phyloP scores from a whole-genome alignment of 2,888 invertebrate species.

The Mythimna ferrago region DNA sequence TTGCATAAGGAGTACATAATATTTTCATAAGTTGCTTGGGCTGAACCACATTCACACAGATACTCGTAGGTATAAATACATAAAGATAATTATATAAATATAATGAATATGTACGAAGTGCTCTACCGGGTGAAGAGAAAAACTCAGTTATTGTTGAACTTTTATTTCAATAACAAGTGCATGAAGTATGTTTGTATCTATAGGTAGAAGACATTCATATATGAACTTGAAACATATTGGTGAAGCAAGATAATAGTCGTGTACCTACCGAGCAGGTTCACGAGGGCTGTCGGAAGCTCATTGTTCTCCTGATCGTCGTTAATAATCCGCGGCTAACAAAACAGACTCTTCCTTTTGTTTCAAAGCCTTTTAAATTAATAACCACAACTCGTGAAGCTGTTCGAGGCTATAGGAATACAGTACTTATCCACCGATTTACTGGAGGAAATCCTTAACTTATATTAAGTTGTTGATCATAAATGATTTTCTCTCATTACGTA shows the following conservation, averaged over 20 bases:
- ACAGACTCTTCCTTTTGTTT: slow-evolving; percentile 65
- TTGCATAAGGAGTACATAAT: slow-evolving; percentile 22
- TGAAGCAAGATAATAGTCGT: slow-evolving; percentile 23
- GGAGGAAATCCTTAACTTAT: slow-evolving; percentile 48
- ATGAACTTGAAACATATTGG: slow-evolving; percentile 44
- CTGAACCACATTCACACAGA: too few relatives aligned
- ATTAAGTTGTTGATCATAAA: slow-evolving; percentile 1
- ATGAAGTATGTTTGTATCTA: neutral
- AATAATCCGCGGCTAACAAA: slow-evolving; percentile 57
- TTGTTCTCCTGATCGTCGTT: slow-evolving; percentile 68
- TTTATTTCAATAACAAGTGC: neutral
- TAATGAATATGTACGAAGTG: too few relatives aligned
- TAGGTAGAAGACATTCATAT: neutral
- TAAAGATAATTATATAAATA: too few relatives aligned
- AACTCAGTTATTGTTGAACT: neutral
- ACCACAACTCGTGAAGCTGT: slow-evolving; percentile 25
- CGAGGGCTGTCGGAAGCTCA: slow-evolving; percentile 65
- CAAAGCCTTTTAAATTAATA: slow-evolving; percentile 40
- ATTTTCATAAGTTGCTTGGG: slow-evolving; percentile 17
- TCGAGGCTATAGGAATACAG: slow-evolving; percentile 56
- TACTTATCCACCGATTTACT: slow-evolving; percentile 32
- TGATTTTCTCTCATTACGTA: neutral
- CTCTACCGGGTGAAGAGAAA: neutral
- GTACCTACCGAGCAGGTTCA: slow-evolving; percentile 1
- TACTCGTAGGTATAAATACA: too few relatives aligned